Conservation (phyloP, 2,888 invertebrate genomes). For the Phrixothrix hirtus region DNA sequence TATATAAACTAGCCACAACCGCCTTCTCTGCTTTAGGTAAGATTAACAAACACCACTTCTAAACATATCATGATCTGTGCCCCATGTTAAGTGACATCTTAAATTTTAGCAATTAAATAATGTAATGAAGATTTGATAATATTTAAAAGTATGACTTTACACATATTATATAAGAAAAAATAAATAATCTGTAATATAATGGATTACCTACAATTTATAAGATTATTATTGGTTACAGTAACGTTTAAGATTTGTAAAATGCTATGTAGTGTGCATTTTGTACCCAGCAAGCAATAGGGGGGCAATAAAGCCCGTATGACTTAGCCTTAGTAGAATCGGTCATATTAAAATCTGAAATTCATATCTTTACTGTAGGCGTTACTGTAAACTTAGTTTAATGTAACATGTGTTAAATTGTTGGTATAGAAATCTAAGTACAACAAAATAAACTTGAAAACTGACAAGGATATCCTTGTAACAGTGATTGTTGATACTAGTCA, state of each 20-base stretch:
- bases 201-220: slow-evolving; percentile 40
- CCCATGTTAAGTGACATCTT: slow-evolving; percentile 69
- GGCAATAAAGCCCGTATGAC: slow-evolving; percentile 37
- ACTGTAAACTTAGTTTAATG: slow-evolving; percentile 52
- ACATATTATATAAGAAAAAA: slow-evolving; percentile 47
- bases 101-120: slow-evolving; percentile 58
- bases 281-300: slow-evolving; percentile 45
- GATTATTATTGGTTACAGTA: slow-evolving; percentile 36
- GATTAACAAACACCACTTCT: slow-evolving; percentile 72
- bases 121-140: slow-evolving; percentile 57
- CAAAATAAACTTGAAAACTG: slow-evolving; percentile 39
- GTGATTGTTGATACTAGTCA: slow-evolving; percentile 57
- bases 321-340: slow-evolving; percentile 56
- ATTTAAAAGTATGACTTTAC: slow-evolving; percentile 57
- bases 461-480: slow-evolving; percentile 39
- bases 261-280: slow-evolving; percentile 34
- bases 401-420: slow-evolving; percentile 56
- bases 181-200: slow-evolving; percentile 36
- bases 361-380: slow-evolving; percentile 55
- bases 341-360: slow-evolving; percentile 54
- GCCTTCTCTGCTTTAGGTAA: slow-evolving; percentile 62
- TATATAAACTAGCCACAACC: slow-evolving; percentile 57
- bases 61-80: slow-evolving; percentile 81
- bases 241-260: slow-evolving; percentile 40
- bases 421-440: slow-evolving; percentile 54